These are phyloP conservation scores for Bujurquina vittata DNA, from an alignment of 2,113 vertebrate species.

Conservation along the genomic window DNA sequence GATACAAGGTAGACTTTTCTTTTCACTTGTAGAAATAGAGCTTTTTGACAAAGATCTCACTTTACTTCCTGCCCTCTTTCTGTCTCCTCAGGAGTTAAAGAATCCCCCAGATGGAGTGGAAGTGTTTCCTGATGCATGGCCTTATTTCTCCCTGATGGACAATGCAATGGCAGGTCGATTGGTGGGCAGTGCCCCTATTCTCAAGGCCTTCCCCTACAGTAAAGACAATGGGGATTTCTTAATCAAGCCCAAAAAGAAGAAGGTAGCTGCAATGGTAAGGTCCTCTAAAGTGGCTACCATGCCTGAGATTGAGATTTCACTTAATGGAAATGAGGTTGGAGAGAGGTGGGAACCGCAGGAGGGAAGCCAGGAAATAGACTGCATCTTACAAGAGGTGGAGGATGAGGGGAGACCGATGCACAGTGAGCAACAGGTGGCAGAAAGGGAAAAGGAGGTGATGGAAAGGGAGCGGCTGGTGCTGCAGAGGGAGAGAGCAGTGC, in stretches of 20 bases:
- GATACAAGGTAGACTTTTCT: slow-evolving; percentile 70
- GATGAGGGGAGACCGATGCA: slow-evolving; percentile 40
- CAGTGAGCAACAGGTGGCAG: slow-evolving; percentile 45
- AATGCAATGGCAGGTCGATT: slow-evolving; percentile 74
- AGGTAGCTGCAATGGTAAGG: not conserved
- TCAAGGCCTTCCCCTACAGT: slow-evolving; percentile 40
- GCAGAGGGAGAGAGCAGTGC: slow-evolving; percentile 63
- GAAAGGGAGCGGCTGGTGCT: slow-evolving; percentile 67
- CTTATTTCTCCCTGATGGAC: slow-evolving; percentile 73
- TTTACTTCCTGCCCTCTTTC: not conserved
- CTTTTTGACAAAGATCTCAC: not conserved
- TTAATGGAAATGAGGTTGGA: slow-evolving; percentile 49
- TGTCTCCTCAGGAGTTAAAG: slow-evolving; percentile 70
- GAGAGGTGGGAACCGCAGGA: not conserved
- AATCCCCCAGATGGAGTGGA: slow-evolving; percentile 66
- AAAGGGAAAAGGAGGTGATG: slow-evolving; percentile 43
- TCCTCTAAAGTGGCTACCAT: not conserved
- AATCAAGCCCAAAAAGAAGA: slow-evolving; percentile 53
- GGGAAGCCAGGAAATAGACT: slow-evolving; percentile 18
- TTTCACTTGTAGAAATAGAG: not conserved
- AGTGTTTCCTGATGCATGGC: slow-evolving; percentile 65
- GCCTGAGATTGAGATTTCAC: slow-evolving; percentile 59
- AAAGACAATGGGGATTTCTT: slow-evolving; percentile 52
- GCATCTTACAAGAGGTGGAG: slow-evolving; percentile 37
- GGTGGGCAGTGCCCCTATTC: slow-evolving; percentile 52